A percentile compares a stretch with the other conserved stretches of the same genome.
Evolutionary conservation across 2,113 vertebrate genomes (phyloP).

Genomic region (Lepus timidus): DNA sequence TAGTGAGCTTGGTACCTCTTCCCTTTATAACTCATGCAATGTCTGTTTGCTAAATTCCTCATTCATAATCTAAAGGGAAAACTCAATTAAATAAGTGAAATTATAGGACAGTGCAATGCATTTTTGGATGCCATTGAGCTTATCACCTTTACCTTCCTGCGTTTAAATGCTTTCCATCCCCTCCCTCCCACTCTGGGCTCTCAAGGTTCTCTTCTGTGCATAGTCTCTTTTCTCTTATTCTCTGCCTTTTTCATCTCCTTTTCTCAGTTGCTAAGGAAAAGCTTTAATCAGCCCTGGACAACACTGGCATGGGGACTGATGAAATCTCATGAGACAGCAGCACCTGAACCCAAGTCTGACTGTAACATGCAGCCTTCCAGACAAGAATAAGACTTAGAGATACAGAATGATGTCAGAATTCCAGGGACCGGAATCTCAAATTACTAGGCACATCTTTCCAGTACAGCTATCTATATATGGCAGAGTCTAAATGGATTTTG

Average conservation of each 20-base stretch:
- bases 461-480: neutral
- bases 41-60: neutral
- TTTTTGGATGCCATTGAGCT: neutral
- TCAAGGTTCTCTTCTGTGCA: neutral
- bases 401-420: neutral
- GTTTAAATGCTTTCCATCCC: neutral
- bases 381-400: neutral
- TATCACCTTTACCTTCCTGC: neutral
- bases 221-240: neutral
- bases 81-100: neutral
- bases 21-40: neutral
- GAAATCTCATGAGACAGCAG: neutral
- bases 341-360: neutral
- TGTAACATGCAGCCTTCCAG: neutral
- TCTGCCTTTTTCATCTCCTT: neutral
- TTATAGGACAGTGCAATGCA: neutral
- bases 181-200: neutral
- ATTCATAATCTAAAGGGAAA: conserved; percentile 1
- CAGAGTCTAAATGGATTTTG: neutral
- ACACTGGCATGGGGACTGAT: neutral
- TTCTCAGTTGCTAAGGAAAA: neutral
- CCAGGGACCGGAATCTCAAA: neutral
- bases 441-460: neutral
- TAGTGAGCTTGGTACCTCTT: neutral
- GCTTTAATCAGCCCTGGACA: neutral